Evolutionary conservation across 2,888 invertebrate species (phyloP).

Genomic region (Artemia sp.): DNA sequence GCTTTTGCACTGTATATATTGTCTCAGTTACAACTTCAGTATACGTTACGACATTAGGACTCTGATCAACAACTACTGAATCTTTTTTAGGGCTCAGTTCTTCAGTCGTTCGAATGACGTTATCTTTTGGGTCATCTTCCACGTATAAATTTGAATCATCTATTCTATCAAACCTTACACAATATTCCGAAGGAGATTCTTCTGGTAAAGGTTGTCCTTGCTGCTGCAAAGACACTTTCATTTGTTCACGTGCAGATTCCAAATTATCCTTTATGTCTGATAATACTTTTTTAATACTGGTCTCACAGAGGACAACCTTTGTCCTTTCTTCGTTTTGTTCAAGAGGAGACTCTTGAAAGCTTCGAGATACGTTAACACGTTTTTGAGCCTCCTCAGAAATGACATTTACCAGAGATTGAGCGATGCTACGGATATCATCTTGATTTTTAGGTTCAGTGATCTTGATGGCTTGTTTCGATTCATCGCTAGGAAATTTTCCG

Average conservation of each 20-base stretch:
- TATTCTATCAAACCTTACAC: slow-evolving; percentile 39
- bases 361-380: not conserved
- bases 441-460: not conserved
- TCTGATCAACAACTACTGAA: not conserved
- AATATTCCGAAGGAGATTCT: slow-evolving; percentile 54
- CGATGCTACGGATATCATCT: not conserved
- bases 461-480: not conserved
- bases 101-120: not conserved
- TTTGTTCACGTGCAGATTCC: slow-evolving; percentile 50
- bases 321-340: not conserved
- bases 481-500: not conserved
- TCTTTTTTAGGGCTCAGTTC: not conserved
- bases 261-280: slow-evolving; percentile 53
- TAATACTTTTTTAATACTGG: slow-evolving; percentile 43
- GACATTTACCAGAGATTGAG: not conserved
- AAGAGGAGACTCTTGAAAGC: not conserved
- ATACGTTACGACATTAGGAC: not conserved
- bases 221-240: slow-evolving; percentile 48
- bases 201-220: slow-evolving; percentile 45
- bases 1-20: not conserved
- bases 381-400: not conserved
- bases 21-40: not conserved
- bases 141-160: too few species aligned
- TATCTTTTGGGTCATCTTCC: too few species aligned
- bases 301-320: slow-evolving; percentile 28